Percentiles rank a stretch among this genome's conserved stretches.
phyloP scores from a whole-genome alignment of 2,888 invertebrate genomes.

The Tribolium freemani region DNA sequence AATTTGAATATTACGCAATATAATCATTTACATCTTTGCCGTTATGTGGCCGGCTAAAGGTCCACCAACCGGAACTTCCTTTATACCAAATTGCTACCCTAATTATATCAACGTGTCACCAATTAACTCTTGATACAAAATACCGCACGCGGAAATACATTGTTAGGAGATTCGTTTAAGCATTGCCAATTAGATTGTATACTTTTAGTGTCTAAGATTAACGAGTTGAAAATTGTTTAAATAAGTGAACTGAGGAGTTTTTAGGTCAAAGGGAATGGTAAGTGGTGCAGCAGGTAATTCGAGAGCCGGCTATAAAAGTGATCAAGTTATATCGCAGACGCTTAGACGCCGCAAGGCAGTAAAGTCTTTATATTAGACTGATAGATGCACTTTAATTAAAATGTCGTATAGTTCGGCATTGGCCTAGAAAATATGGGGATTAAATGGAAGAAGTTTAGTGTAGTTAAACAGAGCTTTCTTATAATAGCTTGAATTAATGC shows the following conservation, averaged over 20 bases:
- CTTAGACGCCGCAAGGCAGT: constrained; percentile 15
- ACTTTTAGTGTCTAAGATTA: neutral
- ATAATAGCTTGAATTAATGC: constrained; percentile 42
- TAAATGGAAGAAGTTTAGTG: constrained; percentile 41
- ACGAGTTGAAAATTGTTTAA: neutral
- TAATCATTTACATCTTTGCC: constrained; percentile 8
- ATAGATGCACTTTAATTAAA: constrained; percentile 35
- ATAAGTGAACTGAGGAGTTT: constrained; percentile 2
- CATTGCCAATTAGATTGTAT: neutral
- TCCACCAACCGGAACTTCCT: constrained; percentile 32
- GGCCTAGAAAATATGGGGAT: constrained; percentile 7
- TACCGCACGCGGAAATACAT: neutral
- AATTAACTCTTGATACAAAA: constrained; percentile 18
- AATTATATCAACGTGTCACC: constrained; percentile 16
- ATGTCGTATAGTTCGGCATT: constrained; percentile 21
- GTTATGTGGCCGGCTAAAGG: constrained; percentile 14
- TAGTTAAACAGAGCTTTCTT: constrained; percentile 20
- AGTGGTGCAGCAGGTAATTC: constrained; percentile 24
- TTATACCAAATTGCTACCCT: constrained; percentile 18
- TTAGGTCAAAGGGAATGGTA: constrained; percentile 3
- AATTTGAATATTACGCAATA: neutral
- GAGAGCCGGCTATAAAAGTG: constrained; percentile 19
- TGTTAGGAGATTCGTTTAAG: neutral
- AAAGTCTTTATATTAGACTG: constrained; percentile 23
- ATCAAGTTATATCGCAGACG: constrained; percentile 25